Base-by-base conservation (phyloP, 2,113 vertebrate species). In the Cygnus atratus region DNA sequence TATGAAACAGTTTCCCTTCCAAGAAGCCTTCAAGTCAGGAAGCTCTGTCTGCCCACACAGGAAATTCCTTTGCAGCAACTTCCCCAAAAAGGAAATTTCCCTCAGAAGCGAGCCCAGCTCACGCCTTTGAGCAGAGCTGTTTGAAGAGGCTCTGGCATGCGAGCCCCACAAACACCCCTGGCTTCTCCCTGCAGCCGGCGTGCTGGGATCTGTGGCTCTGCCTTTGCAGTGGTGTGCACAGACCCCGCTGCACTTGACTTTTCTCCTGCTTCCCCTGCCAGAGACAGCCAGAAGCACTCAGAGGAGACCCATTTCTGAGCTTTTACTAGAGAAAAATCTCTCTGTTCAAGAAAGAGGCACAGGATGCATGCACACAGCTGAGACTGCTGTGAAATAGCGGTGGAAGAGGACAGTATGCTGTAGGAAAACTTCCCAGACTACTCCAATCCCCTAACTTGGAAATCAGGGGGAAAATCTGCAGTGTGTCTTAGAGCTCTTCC, bases 51-150 rank as follows among this genome's bases (percentile, higher is more conserved):
- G 98, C 99, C 99, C 99, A 99, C 99, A 99, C 99, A 99, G 99
- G 99, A 99, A 99, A 99, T 99, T 99, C 99, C 98, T 99, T 98
- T 98, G 99, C 99, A 99, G 98, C 98, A 98, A 98, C 98, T 99
- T 99, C 99, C 99, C 99, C 98, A 98, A 98, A 98, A 98, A 99
- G 99, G 99, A 99, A 99, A 99, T 99, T 99, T 99, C 99, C 99
- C 98, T 99, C 98, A 98, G 97, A 98, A 98, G 98, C 92, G 93
- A 97, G 97, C 97, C 97, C 97, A 97, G 98, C 98, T 98, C 97
- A 97, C 97, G 98, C 96, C 98, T 98, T 96, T 97, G 97, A 98
- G 98, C 95, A 97, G 96, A 95, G 95, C 96, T 95, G 96, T 97
- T 97, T 98, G 97, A 98, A 98, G 96, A 97, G 90, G 75, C 94